Conservation (phyloP, 2,888 invertebrate genomes). For the Timema podura region DNA sequence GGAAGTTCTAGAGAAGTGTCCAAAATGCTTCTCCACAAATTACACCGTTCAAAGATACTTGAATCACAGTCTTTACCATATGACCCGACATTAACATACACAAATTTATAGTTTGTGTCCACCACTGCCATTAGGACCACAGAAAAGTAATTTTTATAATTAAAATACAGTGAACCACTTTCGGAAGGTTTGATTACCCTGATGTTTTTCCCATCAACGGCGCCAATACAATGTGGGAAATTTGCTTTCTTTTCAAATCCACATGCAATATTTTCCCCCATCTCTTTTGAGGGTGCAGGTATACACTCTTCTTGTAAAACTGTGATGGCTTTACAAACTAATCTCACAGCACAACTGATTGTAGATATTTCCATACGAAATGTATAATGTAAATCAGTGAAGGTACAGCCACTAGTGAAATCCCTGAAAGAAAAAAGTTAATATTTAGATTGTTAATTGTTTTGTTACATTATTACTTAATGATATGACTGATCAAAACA, state of each 20-base stretch:
- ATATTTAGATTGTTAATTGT: too few relatives aligned
- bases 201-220: conserved; percentile 34
- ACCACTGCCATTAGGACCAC: conserved; percentile 30
- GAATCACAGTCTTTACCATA: conserved; percentile 22
- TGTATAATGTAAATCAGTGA: conserved; percentile 33
- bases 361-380: conserved; percentile 34
- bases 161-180: background rate
- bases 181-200: too few relatives aligned
- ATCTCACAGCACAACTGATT: conserved; percentile 30
- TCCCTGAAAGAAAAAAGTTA: conserved; percentile 29
- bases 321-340: conserved; percentile 32
- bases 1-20: too few relatives aligned
- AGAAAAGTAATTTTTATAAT: conserved; percentile 15
- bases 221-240: conserved; percentile 35
- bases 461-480: too few relatives aligned
- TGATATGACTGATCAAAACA: too few relatives aligned
- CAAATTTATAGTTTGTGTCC: conserved; percentile 29
- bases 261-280: conserved; percentile 31
- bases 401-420: conserved; percentile 33
- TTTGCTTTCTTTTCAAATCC: conserved; percentile 34
- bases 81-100: conserved; percentile 25
- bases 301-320: conserved; percentile 33
- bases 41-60: background rate
- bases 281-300: conserved; percentile 27
- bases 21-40: too few relatives aligned